Evolutionary conservation across 2,113 vertebrate genomes (phyloP).

Genomic region (Mustela nigripes): DNA sequence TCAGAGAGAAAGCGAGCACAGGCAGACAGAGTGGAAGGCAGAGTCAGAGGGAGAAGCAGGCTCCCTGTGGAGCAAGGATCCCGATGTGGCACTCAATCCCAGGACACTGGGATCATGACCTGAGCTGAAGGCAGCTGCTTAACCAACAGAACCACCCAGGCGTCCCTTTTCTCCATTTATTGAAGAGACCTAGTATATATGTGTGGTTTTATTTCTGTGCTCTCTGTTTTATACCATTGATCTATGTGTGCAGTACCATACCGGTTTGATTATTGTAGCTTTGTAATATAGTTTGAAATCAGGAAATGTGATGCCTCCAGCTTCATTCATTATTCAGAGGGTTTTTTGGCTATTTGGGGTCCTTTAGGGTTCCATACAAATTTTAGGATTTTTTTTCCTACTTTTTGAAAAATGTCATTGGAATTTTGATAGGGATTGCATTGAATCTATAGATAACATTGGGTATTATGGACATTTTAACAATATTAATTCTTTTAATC

Average conservation of each 20-base stretch:
- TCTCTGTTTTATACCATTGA: not conserved
- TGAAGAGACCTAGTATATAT: not conserved
- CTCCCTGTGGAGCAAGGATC: no score
- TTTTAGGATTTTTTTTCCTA: not conserved
- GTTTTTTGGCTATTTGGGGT: not conserved
- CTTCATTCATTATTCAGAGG: not conserved
- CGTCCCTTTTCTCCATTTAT: not conserved
- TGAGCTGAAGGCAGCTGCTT: no score
- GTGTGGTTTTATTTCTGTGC: not conserved
- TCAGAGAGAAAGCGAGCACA: no score
- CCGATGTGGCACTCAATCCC: no score
- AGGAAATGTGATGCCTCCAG: not conserved
- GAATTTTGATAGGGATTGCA: not conserved
- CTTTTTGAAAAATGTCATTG: not conserved
- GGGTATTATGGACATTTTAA: not conserved
- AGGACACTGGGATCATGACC: no score
- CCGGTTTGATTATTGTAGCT: not conserved
- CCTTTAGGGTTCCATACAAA: not conserved
- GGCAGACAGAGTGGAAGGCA: no score
- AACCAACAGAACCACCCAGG: no score
- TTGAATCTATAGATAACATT: not conserved
- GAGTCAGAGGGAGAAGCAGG: no score
- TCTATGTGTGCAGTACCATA: not conserved
- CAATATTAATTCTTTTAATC: not conserved
- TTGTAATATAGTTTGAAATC: conserved; percentile 36